Evolutionary conservation across 2,888 invertebrate species (phyloP), one percentile per base, ranked within the genome.

Genomic region (Aromia moschata): DNA sequence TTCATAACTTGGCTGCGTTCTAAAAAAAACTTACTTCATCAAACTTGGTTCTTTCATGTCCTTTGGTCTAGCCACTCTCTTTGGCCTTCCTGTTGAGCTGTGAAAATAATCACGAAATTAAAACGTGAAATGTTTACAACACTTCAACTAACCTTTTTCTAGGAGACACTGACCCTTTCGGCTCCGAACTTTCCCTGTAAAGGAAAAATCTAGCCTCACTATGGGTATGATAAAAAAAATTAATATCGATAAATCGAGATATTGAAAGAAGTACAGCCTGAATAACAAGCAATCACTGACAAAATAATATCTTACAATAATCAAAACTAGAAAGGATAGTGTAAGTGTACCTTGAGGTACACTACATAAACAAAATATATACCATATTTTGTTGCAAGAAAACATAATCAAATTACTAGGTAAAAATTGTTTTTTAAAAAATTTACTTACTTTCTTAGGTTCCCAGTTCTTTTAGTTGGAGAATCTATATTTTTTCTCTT

Each of bases 11-110:
- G n/a, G n/a, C n/a, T n/a, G n/a, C n/a, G n/a, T n/a, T n/a, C n/a
- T n/a, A n/a, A n/a, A n/a, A n/a, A n/a, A n/a, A 25, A 62, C 59
- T 44, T 49, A 63, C 63, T 58, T 63, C 9, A 15, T 37, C 25
- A 63, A 53, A 56, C 47, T 63, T 31, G 58, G 47, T 25, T 63
- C 63, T 41, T 55, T 51, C 47, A 63, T 20, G 1, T 18, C 4
- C 14, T 10, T 41, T 1, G 63, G 63, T 14, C 43, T 40, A 1
- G 57, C 59, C 9, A 57, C 60, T 40, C 63, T 51, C n/a, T 47
- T 63, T 3, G 60, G 60, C 17, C 63, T 45, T 1, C 40, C 51
- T 3, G 11, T 4, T 2, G 20, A 2, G 17, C 57, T 59, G 17
- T 57, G 57, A 25, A 14, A 58, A 58, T n/a, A n/a, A n/a, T n/a